These are phyloP conservation scores for Halocynthia aurantium DNA, from an alignment of 23 tunicate species.

Conservation along the genomic window DNA sequence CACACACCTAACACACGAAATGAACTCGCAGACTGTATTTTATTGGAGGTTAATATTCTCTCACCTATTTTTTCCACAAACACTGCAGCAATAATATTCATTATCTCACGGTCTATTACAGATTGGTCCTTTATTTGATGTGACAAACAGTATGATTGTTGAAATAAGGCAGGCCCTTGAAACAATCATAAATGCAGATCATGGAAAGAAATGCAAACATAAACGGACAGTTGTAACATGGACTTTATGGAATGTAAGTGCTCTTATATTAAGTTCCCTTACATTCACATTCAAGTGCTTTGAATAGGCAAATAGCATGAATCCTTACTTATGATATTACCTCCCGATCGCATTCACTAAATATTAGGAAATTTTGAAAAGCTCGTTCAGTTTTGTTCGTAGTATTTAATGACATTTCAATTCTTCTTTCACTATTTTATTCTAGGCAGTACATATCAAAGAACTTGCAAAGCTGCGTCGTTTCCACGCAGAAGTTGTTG, in stretches of 20 bases:
- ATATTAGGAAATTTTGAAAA: no score
- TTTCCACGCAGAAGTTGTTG: not conserved
- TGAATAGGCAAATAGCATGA: no score
- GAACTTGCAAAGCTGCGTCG: constrained; percentile 5
- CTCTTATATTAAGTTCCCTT: not conserved
- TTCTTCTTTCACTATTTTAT: not conserved
- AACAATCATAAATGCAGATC: constrained; percentile 2
- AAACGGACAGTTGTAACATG: not conserved
- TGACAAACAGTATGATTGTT: not conserved
- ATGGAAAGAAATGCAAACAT: not conserved
- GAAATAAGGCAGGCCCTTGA: constrained; percentile 8
- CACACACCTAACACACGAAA: not conserved
- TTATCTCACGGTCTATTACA: not conserved
- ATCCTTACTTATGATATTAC: no score
- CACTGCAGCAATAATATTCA: no score
- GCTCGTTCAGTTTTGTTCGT: no score
- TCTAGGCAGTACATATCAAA: constrained; percentile 15
- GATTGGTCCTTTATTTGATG: not conserved
- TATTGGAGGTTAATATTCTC: not conserved
- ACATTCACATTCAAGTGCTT: not conserved
- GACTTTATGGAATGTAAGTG: not conserved
- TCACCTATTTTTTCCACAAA: no score
- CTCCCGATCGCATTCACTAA: no score
- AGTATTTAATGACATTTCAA: no score
- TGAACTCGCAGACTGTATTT: not conserved